phyloP scores from a whole-genome alignment of 2,113 vertebrate species.

The Pelmatolapia mariae region DNA sequence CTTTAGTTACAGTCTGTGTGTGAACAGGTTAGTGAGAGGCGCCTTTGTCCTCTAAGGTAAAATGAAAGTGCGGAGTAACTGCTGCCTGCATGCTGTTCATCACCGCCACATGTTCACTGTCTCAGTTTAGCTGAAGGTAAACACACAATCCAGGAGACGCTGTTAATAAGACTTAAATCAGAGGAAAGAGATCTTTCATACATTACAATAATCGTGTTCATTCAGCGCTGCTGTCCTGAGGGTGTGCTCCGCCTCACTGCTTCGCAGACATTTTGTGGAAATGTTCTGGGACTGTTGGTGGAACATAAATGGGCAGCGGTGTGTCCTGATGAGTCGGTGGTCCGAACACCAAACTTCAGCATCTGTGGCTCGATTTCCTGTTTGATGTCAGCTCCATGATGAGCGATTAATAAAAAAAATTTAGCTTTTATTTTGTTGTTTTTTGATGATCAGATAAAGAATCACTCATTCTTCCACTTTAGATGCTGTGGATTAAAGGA shows the following conservation, averaged over 20 bases:
- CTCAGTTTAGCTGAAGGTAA: not conserved
- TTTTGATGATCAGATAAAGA: not conserved
- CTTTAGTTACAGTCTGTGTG: not conserved
- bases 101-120: not conserved
- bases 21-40: not conserved
- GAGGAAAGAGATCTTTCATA: not conserved
- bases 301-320: not conserved
- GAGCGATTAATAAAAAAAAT: fast-evolving
- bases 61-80: not conserved
- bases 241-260: not conserved
- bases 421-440: not conserved
- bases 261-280: not conserved
- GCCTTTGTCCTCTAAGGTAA: not conserved
- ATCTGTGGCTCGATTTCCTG: not conserved
- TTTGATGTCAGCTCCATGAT: not conserved
- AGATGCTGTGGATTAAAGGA: not conserved
- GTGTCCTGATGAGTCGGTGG: not conserved
- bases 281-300: not conserved
- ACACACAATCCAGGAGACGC: not conserved
- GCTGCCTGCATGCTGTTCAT: not conserved
- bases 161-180: not conserved
- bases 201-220: not conserved
- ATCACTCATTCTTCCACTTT: not conserved
- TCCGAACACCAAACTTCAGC: not conserved
- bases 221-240: not conserved